A percentile compares a stretch with the other conserved stretches of the same genome.
phyloP scores from a whole-genome alignment of 2,113 vertebrate genomes.

The Hyperopisus bebe region DNA sequence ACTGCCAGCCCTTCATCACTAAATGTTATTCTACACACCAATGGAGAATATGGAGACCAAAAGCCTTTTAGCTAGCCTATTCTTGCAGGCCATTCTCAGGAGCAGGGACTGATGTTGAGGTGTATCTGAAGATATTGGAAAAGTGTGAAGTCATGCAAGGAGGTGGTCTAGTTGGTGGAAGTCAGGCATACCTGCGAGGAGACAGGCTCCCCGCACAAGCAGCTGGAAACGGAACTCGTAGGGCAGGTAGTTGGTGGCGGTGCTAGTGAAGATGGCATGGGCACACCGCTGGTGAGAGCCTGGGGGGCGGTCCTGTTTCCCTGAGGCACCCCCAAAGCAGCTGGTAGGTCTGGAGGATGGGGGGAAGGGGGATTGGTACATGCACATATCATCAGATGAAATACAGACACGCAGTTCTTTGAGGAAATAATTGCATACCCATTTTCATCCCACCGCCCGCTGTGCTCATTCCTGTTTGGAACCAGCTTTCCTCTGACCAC shows the following conservation, averaged over 20 bases:
- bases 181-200: conserved; percentile 75
- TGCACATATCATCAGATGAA: not conserved
- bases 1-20: conserved; percentile 1
- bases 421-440: conserved; percentile 43
- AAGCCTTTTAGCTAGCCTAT: not conserved
- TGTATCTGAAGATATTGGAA: not conserved
- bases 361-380: not conserved
- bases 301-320: conserved; percentile 52
- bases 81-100: no score
- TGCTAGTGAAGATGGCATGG: conserved; percentile 70
- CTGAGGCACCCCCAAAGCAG: conserved; percentile 73
- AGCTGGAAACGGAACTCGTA: conserved; percentile 90
- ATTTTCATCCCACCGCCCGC: conserved; percentile 78
- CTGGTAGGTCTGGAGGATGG: conserved; percentile 70
- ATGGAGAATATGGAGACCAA: not conserved
- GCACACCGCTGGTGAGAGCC: conserved; percentile 43
- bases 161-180: not conserved
- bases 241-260: conserved; percentile 72
- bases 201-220: conserved; percentile 88
- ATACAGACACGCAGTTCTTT: not conserved
- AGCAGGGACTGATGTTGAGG: not conserved
- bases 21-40: not conserved
- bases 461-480: conserved; percentile 65
- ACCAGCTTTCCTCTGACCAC: conserved; percentile 51
- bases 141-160: not conserved